Evolutionary conservation across 2,888 invertebrate genomes (phyloP), one percentile per base, ranked within the genome.

Genomic region (Ptychoptera contaminata): DNA sequence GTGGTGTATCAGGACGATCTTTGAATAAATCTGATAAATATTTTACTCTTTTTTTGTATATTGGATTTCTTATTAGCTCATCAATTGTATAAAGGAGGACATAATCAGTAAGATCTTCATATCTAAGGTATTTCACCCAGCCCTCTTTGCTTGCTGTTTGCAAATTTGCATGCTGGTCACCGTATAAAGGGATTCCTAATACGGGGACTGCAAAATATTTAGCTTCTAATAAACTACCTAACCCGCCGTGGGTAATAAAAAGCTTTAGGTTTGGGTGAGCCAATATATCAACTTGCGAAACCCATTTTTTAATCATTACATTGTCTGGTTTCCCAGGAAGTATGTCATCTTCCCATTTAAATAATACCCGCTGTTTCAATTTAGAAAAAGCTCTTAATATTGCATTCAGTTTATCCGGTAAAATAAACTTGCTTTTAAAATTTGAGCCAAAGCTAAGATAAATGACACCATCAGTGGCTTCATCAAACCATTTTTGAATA

Each of bases 221-320:
- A 1, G 63, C 56, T 46, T 63, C 63, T 8, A 56, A 56, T 0
- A 57, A 48, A 16, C 56, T 57, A 9, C 63, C 51, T 9, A 57
- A 56, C n/a, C 62, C 63, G 15, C 54, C 56, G 47, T 62, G 60
- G 0, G 57, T 57, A 2, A 63, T 46, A 37, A 62, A 58, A 0
- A 52, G 57, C 40, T 55, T 60, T 0, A 58, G 32, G 32, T 54
- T 54, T 1, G 56, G 46, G 42, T 55, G 50, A 30, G 56, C 62
- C 58, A 41, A 52, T 40, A 73, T 56, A 50, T 71, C 71, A 44
- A 62, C 65, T 48, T 73, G 72, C 0, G 72, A 70, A 30, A 70
- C 48, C 71, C 72, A 73, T 29, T 62, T 59, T 42, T 53, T 57
- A 2, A 67, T 50, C 49, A 65, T 54, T 0, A 74, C 56, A 52